Conservation (phyloP, 1,140 invertebrate genomes). For the Fopius arisanus region DNA sequence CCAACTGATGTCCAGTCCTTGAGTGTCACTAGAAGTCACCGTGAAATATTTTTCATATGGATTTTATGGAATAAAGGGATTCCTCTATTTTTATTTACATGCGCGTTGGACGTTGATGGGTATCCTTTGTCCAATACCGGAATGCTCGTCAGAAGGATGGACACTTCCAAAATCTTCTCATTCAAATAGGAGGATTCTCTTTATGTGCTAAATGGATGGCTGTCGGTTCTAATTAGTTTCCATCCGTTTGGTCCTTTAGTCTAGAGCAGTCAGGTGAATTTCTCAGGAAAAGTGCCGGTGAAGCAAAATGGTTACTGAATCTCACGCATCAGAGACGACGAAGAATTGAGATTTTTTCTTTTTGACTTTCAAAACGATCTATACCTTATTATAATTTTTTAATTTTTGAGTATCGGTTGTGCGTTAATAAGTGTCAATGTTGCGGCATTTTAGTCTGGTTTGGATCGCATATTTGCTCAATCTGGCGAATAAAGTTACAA, state of each 20-base stretch:
- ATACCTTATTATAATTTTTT: too few relatives aligned
- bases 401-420: too few relatives aligned
- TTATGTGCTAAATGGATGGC: background rate
- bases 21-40: background rate
- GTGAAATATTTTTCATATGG: background rate
- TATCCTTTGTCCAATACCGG: background rate
- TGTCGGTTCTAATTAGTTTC: slow-evolving; percentile 42
- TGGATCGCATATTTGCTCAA: too few relatives aligned
- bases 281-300: slow-evolving; percentile 35
- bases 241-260: slow-evolving; percentile 33
- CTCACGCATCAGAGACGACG: too few relatives aligned
- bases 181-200: background rate
- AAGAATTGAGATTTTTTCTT: too few relatives aligned
- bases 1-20: background rate
- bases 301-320: background rate
- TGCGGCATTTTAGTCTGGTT: too few relatives aligned
- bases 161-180: background rate
- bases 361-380: too few relatives aligned
- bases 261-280: slow-evolving; percentile 36
- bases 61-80: background rate
- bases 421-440: too few relatives aligned
- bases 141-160: background rate
- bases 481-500: too few relatives aligned
- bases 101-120: background rate
- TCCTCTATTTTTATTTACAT: background rate